These are phyloP conservation scores for Dicrostonyx torquatus DNA, from an alignment of 2,797 vertebrate genomes.

Conservation along the genomic window DNA sequence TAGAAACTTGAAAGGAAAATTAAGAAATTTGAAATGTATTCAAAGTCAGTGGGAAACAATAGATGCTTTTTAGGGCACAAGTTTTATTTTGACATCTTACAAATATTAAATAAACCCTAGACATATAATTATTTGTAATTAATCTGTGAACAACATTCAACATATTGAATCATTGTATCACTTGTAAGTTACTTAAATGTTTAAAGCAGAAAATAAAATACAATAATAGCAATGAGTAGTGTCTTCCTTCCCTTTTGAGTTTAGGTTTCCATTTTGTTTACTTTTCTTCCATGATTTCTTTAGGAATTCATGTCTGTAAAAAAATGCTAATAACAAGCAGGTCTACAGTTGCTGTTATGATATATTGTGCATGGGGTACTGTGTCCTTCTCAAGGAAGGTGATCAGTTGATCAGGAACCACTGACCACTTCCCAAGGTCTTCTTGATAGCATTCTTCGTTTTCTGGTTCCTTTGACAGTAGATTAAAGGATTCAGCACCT, in stretches of 20 bases:
- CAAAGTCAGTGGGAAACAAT: not conserved
- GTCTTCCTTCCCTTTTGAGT: not conserved
- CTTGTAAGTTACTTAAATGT: not conserved
- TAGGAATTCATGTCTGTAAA: not conserved
- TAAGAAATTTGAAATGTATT: not conserved
- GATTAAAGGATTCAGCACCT: constrained; percentile 73
- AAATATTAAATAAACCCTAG: not conserved
- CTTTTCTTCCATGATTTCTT: not conserved
- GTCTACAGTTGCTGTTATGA: not conserved
- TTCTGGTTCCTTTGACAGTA: constrained; percentile 80
- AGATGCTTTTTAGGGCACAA: not conserved
- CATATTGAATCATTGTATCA: not conserved
- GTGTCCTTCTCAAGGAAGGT: not conserved
- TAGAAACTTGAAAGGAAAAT: not conserved
- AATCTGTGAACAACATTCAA: not conserved
- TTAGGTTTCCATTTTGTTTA: not conserved
- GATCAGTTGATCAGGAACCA: not conserved
- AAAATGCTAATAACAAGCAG: not conserved
- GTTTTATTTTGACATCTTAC: not conserved
- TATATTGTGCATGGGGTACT: not conserved
- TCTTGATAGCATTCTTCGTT: constrained; percentile 72
- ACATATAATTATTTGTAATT: not conserved
- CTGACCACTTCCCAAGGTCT: not conserved
- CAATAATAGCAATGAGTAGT: not conserved
- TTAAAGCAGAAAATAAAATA: not conserved